Percentiles rank a stretch among this genome's conserved stretches.
Conservation (phyloP, 1,140 invertebrate genomes). For the Trichoplusia ni region DNA sequence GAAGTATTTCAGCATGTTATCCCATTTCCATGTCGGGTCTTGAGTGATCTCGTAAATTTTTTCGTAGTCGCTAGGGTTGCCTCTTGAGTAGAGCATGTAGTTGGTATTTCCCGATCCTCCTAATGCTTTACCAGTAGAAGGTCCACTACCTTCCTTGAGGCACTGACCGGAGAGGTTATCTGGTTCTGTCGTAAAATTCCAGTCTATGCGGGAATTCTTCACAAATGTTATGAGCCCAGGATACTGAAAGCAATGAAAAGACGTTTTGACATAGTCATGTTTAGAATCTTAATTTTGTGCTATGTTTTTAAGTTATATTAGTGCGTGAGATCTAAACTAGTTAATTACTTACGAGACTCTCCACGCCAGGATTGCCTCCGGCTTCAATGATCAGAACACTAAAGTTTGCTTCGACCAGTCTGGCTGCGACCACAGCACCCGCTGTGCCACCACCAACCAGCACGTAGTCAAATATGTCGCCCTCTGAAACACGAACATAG, state of each 20-base stretch:
- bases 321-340: no score
- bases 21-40: constrained; percentile 87
- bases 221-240: background rate
- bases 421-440: constrained; percentile 84
- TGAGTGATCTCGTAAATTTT: constrained; percentile 82
- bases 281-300: no score
- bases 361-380: constrained; percentile 7
- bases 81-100: constrained; percentile 88
- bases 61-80: constrained; percentile 82
- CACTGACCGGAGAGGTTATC: constrained; percentile 7
- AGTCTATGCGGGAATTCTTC: constrained; percentile 19
- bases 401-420: constrained; percentile 74
- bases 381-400: constrained; percentile 83
- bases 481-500: background rate
- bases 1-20: constrained; percentile 80
- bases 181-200: constrained; percentile 38
- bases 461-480: constrained; percentile 76
- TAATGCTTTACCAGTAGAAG: constrained; percentile 86
- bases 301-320: no score
- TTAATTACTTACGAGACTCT: constrained; percentile 31
- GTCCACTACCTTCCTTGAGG: constrained; percentile 1
- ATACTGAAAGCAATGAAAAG: background rate
- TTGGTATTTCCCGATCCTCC: constrained; percentile 88
- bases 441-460: constrained; percentile 83
- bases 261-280: no score